These are phyloP conservation scores for Zygogramma bicolorata DNA, from an alignment of 2,888 invertebrate species.

Conservation along the genomic window DNA sequence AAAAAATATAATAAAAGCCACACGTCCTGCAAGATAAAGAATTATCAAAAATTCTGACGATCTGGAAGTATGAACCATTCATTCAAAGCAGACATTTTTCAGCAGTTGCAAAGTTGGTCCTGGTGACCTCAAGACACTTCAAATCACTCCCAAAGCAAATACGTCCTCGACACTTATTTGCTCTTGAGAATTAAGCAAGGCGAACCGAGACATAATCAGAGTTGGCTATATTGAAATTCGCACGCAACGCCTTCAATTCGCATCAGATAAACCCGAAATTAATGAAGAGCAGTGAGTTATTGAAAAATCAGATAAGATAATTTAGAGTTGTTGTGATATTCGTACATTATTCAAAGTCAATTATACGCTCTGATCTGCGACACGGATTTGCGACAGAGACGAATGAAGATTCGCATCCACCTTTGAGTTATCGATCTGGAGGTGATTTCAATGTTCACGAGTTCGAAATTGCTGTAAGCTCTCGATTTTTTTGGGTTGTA, in stretches of 20 bases:
- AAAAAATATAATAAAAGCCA: too few species aligned
- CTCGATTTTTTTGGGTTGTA: neutral
- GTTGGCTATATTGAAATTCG: constrained; percentile 33
- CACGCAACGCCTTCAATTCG: constrained; percentile 36
- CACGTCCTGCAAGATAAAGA: too few species aligned
- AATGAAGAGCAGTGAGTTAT: constrained; percentile 36
- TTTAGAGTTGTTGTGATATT: constrained; percentile 29
- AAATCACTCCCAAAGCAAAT: constrained; percentile 10
- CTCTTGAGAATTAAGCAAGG: constrained; percentile 24
- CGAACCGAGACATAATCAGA: constrained; percentile 30
- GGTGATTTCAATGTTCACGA: neutral
- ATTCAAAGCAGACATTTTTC: neutral
- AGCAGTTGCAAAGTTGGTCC: neutral
- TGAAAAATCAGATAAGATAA: constrained; percentile 36
- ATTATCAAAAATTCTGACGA: too few species aligned
- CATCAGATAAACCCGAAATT: constrained; percentile 38
- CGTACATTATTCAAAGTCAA: constrained; percentile 38
- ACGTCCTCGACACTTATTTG: constrained; percentile 29
- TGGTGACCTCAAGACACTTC: constrained; percentile 3
- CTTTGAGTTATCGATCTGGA: neutral
- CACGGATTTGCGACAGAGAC: constrained; percentile 30
- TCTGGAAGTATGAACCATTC: neutral
- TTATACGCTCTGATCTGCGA: constrained; percentile 19
- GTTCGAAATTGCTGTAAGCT: neutral
- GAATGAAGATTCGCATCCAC: constrained; percentile 23